Evolutionary conservation across 2,888 invertebrate genomes (phyloP).

Genomic region (Chirona hameri): DNA sequence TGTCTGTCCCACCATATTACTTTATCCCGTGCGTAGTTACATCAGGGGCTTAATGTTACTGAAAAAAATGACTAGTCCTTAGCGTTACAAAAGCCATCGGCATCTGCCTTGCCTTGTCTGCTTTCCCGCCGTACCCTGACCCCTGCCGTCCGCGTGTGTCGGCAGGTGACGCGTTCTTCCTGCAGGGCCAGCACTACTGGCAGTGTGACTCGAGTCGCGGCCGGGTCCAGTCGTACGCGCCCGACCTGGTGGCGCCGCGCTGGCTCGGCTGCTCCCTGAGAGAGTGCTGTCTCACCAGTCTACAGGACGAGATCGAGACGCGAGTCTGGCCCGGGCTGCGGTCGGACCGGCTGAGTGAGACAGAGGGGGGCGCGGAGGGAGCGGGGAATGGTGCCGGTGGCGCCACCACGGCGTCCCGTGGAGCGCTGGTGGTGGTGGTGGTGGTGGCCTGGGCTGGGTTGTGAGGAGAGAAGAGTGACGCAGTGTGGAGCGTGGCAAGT

Average conservation of each 20-base stretch:
- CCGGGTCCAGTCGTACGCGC: neutral
- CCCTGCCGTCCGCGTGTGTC: neutral
- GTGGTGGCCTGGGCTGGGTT: neutral
- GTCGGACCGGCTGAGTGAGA: neutral
- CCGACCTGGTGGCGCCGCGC: constrained; percentile 4
- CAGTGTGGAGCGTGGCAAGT: neutral
- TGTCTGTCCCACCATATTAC: too few relatives aligned
- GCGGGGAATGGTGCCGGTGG: neutral
- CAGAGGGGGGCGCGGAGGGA: neutral
- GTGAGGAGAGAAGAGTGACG: neutral
- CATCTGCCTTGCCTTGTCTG: too few relatives aligned
- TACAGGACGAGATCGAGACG: neutral
- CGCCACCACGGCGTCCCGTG: too few relatives aligned
- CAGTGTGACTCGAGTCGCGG: neutral
- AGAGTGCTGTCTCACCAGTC: neutral
- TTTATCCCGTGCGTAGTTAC: too few relatives aligned
- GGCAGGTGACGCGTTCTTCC: neutral
- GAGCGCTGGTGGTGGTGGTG: neutral
- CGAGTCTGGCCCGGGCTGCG: neutral
- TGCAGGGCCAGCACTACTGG: constrained; percentile 3
- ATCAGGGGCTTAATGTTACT: too few relatives aligned
- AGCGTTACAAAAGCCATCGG: too few relatives aligned
- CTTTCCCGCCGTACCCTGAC: too few relatives aligned
- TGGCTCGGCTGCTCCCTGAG: neutral
- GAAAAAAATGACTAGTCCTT: too few relatives aligned